A percentile compares a stretch with the other conserved stretches of the same genome.
Evolutionary conservation across 2,888 invertebrate species (phyloP).

Genomic region (Salpingus planirostris): DNA sequence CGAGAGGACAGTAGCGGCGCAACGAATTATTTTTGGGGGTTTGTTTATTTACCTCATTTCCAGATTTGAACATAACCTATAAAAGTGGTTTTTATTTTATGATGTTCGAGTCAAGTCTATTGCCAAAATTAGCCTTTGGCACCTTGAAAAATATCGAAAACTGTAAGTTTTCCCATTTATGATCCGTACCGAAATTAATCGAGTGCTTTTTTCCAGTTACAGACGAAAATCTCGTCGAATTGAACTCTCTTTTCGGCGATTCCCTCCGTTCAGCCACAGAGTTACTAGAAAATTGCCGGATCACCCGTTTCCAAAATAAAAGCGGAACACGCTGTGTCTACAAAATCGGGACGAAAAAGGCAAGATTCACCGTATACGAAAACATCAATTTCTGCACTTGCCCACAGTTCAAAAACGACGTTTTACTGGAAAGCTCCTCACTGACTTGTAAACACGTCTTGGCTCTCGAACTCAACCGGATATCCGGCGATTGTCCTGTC

Average conservation of each 20-base stretch:
- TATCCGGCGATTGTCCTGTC: constrained; percentile 26
- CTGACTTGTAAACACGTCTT: constrained; percentile 61
- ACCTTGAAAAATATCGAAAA: too few species aligned
- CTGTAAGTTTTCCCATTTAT: too few species aligned
- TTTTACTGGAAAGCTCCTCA: constrained; percentile 45
- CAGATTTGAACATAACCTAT: too few species aligned
- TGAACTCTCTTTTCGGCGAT: constrained; percentile 52
- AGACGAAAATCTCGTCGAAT: constrained; percentile 46
- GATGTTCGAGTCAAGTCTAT: too few species aligned
- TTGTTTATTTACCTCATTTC: too few species aligned
- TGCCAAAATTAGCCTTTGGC: too few species aligned
- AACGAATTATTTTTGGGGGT: too few species aligned
- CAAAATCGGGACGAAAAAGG: constrained; percentile 50
- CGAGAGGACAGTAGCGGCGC: too few species aligned
- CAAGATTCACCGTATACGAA: constrained; percentile 55
- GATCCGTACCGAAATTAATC: too few species aligned
- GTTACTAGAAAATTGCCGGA: constrained; percentile 50
- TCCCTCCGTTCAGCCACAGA: constrained; percentile 52
- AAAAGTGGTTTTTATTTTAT: too few species aligned
- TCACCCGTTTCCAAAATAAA: constrained; percentile 44
- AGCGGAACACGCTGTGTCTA: constrained; percentile 42
- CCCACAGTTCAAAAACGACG: constrained; percentile 48
- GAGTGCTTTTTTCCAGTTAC: constrained; percentile 45
- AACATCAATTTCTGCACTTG: constrained; percentile 61
- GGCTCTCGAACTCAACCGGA: constrained; percentile 49